Evolutionary conservation across 2,888 invertebrate species (phyloP), one percentile per base, ranked within the genome.

Genomic region (Phorcus lineatus): DNA sequence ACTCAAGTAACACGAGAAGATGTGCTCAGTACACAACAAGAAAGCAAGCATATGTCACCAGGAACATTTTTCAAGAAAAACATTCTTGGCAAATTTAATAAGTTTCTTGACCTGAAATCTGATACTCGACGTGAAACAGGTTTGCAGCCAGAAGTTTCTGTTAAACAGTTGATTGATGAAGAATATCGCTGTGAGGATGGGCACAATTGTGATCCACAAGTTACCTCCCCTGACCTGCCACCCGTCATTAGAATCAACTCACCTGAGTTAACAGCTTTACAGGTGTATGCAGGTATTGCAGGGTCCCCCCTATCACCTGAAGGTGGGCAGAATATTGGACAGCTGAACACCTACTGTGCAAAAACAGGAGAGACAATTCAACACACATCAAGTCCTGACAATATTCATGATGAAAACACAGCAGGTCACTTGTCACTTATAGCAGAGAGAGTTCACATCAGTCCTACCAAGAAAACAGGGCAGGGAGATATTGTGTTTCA

Each of bases 231-330:
- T 47, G 82, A 86, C 17, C 83, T 90, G 13, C 90, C 90, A 13
- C 90, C 90, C 17, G 87, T 90, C 24, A 84, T 90, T 22, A 81
- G 81, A 57, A 76, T 90, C 13, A 82, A 84, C 22, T 86, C 88
- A n/a, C 88, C 87, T 24, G 88, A 88, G 66, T 81, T 90, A n/a
- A 76, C 80, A 40, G 80, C 78, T 19, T 22, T 82, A 9, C 70
- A 79, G 17, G 67, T 83, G 2, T 85, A 77, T 57, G 76, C 80
- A 1, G 82, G 80, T 9, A 55, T 53, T 7, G 11, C 54, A 17
- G 66, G 28, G 3, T 54, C 76, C 17, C 76, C 75, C 2, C 24
- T 53, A 22, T 55, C 78, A 4, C 52, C 57, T 3, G 80, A 66
- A 19, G 52, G 28, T 7, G n/a, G 40, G 6, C 31, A 22, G 36